Base-by-base conservation (phyloP, 2,888 invertebrate genomes). In the Leptopilina myrica region DNA sequence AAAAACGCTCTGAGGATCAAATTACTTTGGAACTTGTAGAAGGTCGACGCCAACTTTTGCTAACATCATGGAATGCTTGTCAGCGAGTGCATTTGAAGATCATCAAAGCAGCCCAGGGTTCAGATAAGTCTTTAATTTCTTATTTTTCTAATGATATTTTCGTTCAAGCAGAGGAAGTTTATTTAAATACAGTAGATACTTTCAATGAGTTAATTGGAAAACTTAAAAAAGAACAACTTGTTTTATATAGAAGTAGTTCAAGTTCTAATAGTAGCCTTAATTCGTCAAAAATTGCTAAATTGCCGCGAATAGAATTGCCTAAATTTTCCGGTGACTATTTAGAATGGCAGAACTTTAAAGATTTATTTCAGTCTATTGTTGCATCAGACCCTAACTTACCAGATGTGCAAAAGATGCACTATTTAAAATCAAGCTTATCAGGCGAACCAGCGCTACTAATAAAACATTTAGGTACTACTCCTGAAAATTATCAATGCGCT, bases 281-380 rank as follows among this genome's bases (percentile, higher is more conserved):
- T n/a, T 56, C 56, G 0, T 56, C 56, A 56, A 56, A n/a, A n/a
- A 56, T 56, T 11, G 56, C 56, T n/a, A 56, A 56, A 56, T 56
- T 56, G 12, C 56, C 56, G 8, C 56, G 56, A 14, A 56, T 56
- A 56, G 56, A 56, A 56, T 56, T 56, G 5, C 56, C 56, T 3
- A 56, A 56, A 56, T 56, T 56, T 12, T 56, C 56, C 7, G 56
- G 56, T 1, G n/a, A 65, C 40, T 65, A 65, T 65, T 12, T 14
- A 65, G 65, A 65, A 40, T n/a, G 65, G 65, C 65, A 12, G 40
- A 65, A 40, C 1, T 65, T 65, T 14, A 26, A 40, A 65, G 14
- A 65, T 14, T 65, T 65, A n/a, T 65, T 65, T 40, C 5, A 40
- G 33, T 40, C 40, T 14, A 12, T 65, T 65, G 14, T 65, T 12